Evolutionary conservation across 1,140 invertebrate species (phyloP), one percentile per base, ranked within the genome.

Genomic region (Drosophila nigromelanica): DNA sequence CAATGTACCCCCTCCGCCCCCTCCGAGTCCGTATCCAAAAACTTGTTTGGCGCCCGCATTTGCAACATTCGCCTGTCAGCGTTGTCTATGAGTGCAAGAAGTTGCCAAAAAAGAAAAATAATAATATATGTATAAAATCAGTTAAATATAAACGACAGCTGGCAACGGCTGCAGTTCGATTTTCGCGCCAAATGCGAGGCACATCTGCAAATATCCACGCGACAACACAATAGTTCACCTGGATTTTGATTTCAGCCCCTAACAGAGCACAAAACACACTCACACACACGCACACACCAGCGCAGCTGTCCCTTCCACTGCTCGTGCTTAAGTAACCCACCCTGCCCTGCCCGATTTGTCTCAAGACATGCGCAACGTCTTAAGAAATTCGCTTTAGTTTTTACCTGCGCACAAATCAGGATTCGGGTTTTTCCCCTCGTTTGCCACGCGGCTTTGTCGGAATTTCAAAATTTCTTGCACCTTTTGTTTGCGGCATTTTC

Each of bases 291-390:
- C 3, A 12, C 52, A 42, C 5, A 58, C 27, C 18, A 35, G 8
- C 0, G 74, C 82, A 82, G 82, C 82, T 82, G 81, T 56, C 81
- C 70, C 14, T 58, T 39, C 45, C 4, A 48, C 40, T 15, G 21
- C 50, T 37, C 33, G 43, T 27, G 30, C 45, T 52, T 50, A 45
- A 14, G 30, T 45, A 72, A 33, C 60, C 60, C 43, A 58, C 37
- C 54, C 39, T 43, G 48, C 27, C 27, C 45, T 6, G 24, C 40
- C 55, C 51, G 52, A 54, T 39, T 47, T 56, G 70, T 55, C 74
- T 80, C 52, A 87, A 87, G 83, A 87, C 83, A 87, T 89, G 85
- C 83, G 83, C 83, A 87, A 80, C 85, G 79, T 87, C 83, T 87
- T 87, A 89, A 76, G 72, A 56, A 74, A 75, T 69, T 15, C 50